phyloP scores from a whole-genome alignment of 2,797 vertebrate species.

The Nannoperca obscura region DNA sequence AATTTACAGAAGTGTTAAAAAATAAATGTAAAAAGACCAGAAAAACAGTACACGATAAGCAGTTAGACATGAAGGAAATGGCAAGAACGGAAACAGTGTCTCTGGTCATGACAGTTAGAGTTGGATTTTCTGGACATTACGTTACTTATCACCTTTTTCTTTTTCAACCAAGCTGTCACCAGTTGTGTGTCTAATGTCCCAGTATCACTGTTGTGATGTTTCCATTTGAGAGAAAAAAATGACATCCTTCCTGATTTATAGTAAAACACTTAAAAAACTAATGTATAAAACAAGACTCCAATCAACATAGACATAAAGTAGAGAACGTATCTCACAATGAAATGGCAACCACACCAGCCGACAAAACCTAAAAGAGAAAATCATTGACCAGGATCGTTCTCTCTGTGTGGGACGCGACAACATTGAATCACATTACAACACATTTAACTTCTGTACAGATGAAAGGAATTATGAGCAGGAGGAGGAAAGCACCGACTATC shows the following conservation, averaged over 20 bases:
- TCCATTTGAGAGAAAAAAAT: background rate
- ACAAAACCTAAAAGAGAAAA: background rate
- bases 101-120: background rate
- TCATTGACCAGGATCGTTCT: background rate
- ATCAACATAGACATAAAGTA: conserved; percentile 5
- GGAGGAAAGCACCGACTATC: background rate
- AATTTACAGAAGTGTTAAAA: conserved; percentile 38
- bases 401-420: background rate
- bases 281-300: conserved; percentile 19
- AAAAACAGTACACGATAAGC: conserved; percentile 6
- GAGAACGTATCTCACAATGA: conserved; percentile 19
- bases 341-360: background rate
- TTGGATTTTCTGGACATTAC: background rate
- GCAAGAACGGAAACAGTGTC: background rate
- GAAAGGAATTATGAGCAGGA: conserved; percentile 18
- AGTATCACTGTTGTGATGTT: background rate
- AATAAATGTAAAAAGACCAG: conserved; percentile 32
- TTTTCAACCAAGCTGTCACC: background rate
- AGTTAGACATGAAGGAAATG: conserved; percentile 20
- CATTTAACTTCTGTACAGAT: conserved; percentile 14
- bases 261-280: conserved; percentile 15
- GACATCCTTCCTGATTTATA: background rate
- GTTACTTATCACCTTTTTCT: too few relatives aligned
- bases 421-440: conserved; percentile 14
- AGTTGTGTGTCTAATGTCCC: background rate